A percentile compares a stretch with the other conserved stretches of the same genome.
These are phyloP conservation scores for Protosalanx chinensis DNA, from an alignment of 2,797 vertebrate species.

Conservation along the genomic window DNA sequence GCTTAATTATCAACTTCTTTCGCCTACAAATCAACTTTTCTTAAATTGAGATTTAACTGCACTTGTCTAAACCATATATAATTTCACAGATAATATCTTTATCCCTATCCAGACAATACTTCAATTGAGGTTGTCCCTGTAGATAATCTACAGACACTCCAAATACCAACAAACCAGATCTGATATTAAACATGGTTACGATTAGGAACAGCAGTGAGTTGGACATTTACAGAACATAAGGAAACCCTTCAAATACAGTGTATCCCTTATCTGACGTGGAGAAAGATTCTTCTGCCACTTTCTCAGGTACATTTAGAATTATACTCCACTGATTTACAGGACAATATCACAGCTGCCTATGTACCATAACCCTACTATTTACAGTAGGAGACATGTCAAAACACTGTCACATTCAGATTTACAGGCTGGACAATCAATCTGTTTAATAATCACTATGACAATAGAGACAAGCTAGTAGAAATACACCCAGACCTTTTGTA, in stretches of 20 bases:
- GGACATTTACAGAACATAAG: not conserved
- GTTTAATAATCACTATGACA: constrained; percentile 49
- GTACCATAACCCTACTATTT: constrained; percentile 51
- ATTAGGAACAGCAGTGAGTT: not conserved
- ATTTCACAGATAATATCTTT: constrained; percentile 52
- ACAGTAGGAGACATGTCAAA: constrained; percentile 64
- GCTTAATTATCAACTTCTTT: constrained; percentile 71
- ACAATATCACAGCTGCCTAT: constrained; percentile 75
- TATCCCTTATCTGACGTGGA: not conserved
- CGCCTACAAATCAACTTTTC: constrained; percentile 69
- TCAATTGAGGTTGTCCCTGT: not conserved
- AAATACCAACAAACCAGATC: not conserved
- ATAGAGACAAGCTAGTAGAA: constrained; percentile 49
- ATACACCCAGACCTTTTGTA: constrained; percentile 55
- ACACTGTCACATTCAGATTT: constrained; percentile 71
- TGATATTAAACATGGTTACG: not conserved
- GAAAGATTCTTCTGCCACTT: not conserved
- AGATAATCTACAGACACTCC: not conserved
- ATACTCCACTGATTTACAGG: constrained; percentile 57
- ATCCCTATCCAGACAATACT: constrained; percentile 56
- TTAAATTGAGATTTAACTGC: constrained; percentile 70
- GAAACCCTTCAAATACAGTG: not conserved
- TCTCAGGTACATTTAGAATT: not conserved
- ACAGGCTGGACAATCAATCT: constrained; percentile 58
- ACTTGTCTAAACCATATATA: constrained; percentile 75